phyloP scores from a whole-genome alignment of 2,797 vertebrate genomes.

The Enteromius fasciolatus region DNA sequence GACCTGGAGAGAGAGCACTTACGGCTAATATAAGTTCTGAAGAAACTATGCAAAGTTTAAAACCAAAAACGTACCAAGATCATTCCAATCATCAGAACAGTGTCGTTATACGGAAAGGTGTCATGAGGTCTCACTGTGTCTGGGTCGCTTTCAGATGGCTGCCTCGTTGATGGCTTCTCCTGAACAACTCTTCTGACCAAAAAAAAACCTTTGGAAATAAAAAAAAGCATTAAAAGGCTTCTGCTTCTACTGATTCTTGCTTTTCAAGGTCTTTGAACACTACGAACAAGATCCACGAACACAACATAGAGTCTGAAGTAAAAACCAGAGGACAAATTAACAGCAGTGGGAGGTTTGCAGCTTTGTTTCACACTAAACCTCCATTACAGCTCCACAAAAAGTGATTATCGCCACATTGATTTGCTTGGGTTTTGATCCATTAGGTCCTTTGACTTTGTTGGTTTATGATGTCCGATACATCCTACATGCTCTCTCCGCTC shows the following conservation, averaged over 20 bases:
- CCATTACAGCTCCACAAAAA: slow-evolving; percentile 76
- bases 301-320: slow-evolving; percentile 22
- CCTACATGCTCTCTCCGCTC: slow-evolving; percentile 94
- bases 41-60: slow-evolving; percentile 60
- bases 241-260: slow-evolving; percentile 53
- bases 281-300: slow-evolving; percentile 22
- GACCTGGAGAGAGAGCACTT: slow-evolving; percentile 79
- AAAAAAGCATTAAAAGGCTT: slow-evolving; percentile 68
- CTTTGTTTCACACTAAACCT: slow-evolving; percentile 63
- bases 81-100: slow-evolving; percentile 12
- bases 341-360: slow-evolving; percentile 67
- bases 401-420: slow-evolving; percentile 85
- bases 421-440: slow-evolving; percentile 67
- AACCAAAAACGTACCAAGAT: slow-evolving; percentile 58
- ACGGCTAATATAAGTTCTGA: slow-evolving; percentile 83
- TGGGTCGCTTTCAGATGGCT: slow-evolving; percentile 74
- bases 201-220: slow-evolving; percentile 66
- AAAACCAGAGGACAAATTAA: slow-evolving; percentile 47
- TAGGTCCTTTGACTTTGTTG: slow-evolving; percentile 40
- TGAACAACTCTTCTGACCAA: slow-evolving; percentile 68
- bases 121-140: slow-evolving; percentile 52
- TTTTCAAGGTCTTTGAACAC: slow-evolving; percentile 35
- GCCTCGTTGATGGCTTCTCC: slow-evolving; percentile 85
- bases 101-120: slow-evolving; percentile 47
- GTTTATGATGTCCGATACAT: slow-evolving; percentile 51